Evolutionary conservation across 2,113 vertebrate species (phyloP).

Genomic region (Synodontis membranacea): DNA sequence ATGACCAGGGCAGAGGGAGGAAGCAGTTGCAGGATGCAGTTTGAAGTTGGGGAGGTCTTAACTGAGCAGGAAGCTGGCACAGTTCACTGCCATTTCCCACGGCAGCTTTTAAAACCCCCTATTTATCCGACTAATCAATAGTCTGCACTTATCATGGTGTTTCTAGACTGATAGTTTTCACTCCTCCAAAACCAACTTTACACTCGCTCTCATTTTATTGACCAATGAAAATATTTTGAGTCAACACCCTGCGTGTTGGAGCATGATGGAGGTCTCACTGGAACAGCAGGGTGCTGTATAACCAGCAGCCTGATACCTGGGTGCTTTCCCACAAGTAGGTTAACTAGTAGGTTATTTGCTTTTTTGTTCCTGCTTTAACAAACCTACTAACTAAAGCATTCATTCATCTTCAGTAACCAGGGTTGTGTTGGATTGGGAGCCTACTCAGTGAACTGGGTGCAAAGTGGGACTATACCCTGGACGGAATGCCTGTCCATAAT

Average conservation of each 20-base stretch:
- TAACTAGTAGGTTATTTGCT: background rate
- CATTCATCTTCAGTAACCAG: background rate
- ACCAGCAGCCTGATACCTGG: background rate
- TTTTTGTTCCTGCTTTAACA: background rate
- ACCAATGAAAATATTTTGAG: conserved; percentile 12
- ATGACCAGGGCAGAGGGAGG: conserved; percentile 1
- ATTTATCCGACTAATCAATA: conserved; percentile 31
- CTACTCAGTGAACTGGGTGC: background rate
- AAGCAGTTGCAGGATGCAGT: conserved; percentile 3
- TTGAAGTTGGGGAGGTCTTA: conserved; percentile 10
- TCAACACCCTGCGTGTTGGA: conserved; percentile 18
- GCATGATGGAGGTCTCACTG: background rate
- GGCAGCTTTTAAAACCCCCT: conserved; percentile 7
- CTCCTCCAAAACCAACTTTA: conserved; percentile 16
- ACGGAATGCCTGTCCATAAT: background rate
- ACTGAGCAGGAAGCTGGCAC: conserved; percentile 14
- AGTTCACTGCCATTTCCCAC: conserved; percentile 1
- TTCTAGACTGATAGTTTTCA: conserved; percentile 12
- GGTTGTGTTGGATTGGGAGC: background rate
- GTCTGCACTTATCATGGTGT: conserved; percentile 16
- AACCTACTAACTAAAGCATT: background rate
- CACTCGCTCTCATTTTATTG: conserved; percentile 12
- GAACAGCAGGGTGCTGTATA: background rate
- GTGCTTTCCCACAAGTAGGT: background rate
- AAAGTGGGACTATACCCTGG: background rate